Evolutionary conservation across 2,888 invertebrate species (phyloP).

Genomic region (Cataglyphis cursor): DNA sequence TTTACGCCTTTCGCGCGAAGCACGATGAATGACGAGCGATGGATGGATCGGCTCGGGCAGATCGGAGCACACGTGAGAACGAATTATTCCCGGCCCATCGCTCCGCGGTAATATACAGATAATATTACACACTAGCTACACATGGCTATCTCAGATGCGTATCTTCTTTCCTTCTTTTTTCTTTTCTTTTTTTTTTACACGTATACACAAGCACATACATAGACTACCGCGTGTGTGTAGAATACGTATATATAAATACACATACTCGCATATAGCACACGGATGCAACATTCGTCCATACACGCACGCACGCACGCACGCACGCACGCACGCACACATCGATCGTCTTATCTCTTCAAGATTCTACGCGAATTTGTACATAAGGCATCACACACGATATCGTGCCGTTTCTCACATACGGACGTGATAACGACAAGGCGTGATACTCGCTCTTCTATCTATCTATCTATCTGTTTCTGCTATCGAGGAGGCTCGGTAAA

Average conservation of each 20-base stretch:
- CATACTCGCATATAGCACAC: constrained; percentile 46
- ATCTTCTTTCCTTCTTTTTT: constrained; percentile 39
- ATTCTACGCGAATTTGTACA: constrained; percentile 73
- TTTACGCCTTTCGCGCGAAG: constrained; percentile 33
- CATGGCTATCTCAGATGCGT: constrained; percentile 68
- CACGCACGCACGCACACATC: constrained; percentile 19
- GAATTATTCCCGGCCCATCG: constrained; percentile 57
- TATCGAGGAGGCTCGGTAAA: constrained; percentile 49
- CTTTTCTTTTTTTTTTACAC: constrained; percentile 63
- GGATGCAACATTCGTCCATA: constrained; percentile 23
- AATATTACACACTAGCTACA: constrained; percentile 76
- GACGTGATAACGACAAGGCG: constrained; percentile 51
- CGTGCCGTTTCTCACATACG: constrained; percentile 50
- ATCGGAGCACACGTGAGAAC: constrained; percentile 56
- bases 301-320: not conserved
- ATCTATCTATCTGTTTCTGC: constrained; percentile 54
- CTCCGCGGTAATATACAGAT: constrained; percentile 71
- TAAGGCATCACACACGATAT: constrained; percentile 75
- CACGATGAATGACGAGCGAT: constrained; percentile 45
- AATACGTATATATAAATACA: constrained; percentile 61
- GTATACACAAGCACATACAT: constrained; percentile 68
- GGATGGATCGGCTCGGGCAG: constrained; percentile 42
- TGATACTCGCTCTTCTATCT: constrained; percentile 53
- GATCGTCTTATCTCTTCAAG: constrained; percentile 57
- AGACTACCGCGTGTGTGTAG: constrained; percentile 47